Conservation (phyloP, 2,113 vertebrate genomes). For the Vanacampus margaritifer region DNA sequence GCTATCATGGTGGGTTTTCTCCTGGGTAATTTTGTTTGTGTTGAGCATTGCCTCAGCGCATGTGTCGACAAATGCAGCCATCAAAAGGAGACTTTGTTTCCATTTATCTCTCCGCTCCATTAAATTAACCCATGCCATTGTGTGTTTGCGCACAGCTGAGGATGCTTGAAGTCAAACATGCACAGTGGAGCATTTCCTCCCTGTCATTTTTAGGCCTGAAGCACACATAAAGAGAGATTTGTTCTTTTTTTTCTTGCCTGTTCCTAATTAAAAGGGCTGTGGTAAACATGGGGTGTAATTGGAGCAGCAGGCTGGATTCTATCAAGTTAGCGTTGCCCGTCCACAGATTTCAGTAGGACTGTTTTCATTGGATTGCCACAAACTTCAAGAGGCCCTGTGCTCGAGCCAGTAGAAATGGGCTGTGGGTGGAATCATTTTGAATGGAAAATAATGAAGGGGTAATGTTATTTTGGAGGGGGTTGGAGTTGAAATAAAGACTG, state of each 20-base stretch:
- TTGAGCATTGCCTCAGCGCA: slow-evolving; percentile 15
- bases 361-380: slow-evolving; percentile 66
- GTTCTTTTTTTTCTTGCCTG: slow-evolving; percentile 35
- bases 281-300: slow-evolving; percentile 56
- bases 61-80: slow-evolving; percentile 6
- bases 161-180: slow-evolving; percentile 40
- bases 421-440: slow-evolving; percentile 64
- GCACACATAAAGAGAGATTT: slow-evolving; percentile 51
- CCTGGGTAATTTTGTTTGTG: slow-evolving; percentile 24
- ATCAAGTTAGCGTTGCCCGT: slow-evolving; percentile 52
- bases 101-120: slow-evolving; percentile 22
- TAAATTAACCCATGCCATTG: slow-evolving; percentile 5
- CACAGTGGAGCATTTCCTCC: slow-evolving; percentile 32
- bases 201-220: slow-evolving; percentile 41
- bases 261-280: slow-evolving; percentile 50
- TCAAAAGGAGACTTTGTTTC: slow-evolving; percentile 22
- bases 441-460: slow-evolving; percentile 57
- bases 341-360: slow-evolving; percentile 55
- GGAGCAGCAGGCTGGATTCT: slow-evolving; percentile 47
- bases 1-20: slow-evolving; percentile 16
- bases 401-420: slow-evolving; percentile 48
- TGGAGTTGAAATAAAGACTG: slow-evolving; percentile 28
- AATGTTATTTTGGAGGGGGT: slow-evolving; percentile 50
- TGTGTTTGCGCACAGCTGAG: neutral
- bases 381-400: slow-evolving; percentile 48